phyloP scores from a whole-genome alignment of 2,113 vertebrate species.

The Colaptes auratus region DNA sequence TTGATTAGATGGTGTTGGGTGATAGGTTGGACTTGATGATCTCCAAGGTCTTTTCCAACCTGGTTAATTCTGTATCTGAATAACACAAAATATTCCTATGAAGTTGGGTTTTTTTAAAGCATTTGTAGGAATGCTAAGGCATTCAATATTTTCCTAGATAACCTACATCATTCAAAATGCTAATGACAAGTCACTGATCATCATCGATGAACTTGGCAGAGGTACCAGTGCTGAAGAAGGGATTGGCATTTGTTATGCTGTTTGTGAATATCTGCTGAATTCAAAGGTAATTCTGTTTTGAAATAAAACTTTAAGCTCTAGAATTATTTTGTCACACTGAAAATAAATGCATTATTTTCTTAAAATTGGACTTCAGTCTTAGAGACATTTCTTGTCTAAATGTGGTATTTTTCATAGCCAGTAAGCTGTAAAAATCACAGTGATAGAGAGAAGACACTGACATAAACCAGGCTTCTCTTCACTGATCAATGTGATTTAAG shows the following conservation, averaged over 20 bases:
- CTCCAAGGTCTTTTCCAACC: too few relatives aligned
- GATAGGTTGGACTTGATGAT: too few relatives aligned
- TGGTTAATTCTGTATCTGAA: neutral
- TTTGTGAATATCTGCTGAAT: slow-evolving; percentile 92
- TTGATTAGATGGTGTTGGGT: too few relatives aligned
- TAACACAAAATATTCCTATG: neutral
- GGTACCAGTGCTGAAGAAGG: slow-evolving; percentile 95
- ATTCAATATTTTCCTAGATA: slow-evolving; percentile 79
- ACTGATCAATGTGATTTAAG: neutral
- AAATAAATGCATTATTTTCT: neutral
- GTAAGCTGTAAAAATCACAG: neutral
- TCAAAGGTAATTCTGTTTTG: slow-evolving; percentile 84
- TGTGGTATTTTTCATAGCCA: accelerated
- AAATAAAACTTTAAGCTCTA: neutral
- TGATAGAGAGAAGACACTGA: neutral
- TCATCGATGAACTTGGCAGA: slow-evolving; percentile 96
- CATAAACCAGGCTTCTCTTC: neutral
- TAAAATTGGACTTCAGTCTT: neutral
- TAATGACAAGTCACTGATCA: slow-evolving; percentile 90
- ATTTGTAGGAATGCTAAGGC: slow-evolving; percentile 12
- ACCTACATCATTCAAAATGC: slow-evolving; percentile 94
- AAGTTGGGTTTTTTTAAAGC: neutral
- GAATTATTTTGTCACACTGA: neutral
- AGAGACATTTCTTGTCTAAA: neutral
- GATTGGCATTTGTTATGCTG: slow-evolving; percentile 91